Evolutionary conservation across 2,888 invertebrate species (phyloP), one percentile per base, ranked within the genome.

Genomic region (Apotomis betuletana): DNA sequence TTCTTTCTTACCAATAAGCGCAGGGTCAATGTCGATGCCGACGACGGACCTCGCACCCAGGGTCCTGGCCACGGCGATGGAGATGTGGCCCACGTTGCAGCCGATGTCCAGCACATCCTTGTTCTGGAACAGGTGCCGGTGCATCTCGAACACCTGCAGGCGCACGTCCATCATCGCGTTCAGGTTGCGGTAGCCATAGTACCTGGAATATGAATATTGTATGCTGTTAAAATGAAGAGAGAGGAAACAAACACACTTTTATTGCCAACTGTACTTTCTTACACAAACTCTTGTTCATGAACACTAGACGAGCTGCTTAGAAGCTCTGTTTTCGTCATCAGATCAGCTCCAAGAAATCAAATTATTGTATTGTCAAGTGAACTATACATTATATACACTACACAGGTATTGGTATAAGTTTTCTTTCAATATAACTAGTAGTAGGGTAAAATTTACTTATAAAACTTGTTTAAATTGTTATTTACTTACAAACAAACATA

Each of bases 61-160:
- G 81, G 98, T 97, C 75, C 97, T 94, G 0, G 98, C 99, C 63
- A 99, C 95, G 0, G 97, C 96, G 55, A 99, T 94, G 9, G 99
- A 98, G 78, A 99, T 95, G 86, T 98, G 98, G 0, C 99, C 99
- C 74, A 98, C 97, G 90, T 99, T 99, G 90, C 99, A 99, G 13
- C 99, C 99, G 83, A 99, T 97, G 85, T 99, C 99, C 76, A 99
- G 93, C 59, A 99, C 96, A 88, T 98, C 97, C 89, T 97, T 98
- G 76, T 96, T 96, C 76, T 96, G 94, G 87, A 99, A 99, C 83
- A 99, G 94, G 80, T 98, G 96, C 58, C 95, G 93, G 80, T 97
- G 95, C 83, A 96, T 95, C 73, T 95, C 95, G 81, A 99, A 96
- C 70, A 96, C 96, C 81, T 96, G 95, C 77, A 99, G 91, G 67